Percentiles rank a stretch among this genome's conserved stretches.
These are phyloP conservation scores for Mylabris phalerata DNA, from an alignment of 1,140 invertebrate species.

Conservation along the genomic window DNA sequence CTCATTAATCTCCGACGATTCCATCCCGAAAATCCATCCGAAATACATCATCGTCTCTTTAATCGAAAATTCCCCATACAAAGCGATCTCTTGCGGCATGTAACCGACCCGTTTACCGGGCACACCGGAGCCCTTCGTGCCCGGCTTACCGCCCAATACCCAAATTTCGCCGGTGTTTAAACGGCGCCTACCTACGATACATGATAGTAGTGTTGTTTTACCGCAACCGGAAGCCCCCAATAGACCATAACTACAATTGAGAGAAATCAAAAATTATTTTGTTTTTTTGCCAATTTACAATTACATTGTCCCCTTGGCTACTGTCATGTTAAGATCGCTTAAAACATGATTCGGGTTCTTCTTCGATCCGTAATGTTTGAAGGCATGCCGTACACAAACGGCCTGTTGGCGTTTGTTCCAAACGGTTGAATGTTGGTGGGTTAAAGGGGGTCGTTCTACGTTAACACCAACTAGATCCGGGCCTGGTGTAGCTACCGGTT, in stretches of 20 bases:
- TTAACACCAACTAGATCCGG: slow-evolving; percentile 39
- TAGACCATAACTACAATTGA: slow-evolving; percentile 68
- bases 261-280: slow-evolving; percentile 1
- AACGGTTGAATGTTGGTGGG: slow-evolving; percentile 62
- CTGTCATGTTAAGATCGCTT: slow-evolving; percentile 82
- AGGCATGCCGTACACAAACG: slow-evolving; percentile 71
- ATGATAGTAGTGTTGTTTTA: slow-evolving; percentile 80
- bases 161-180: slow-evolving; percentile 79
- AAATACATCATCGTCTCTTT: slow-evolving; percentile 94
- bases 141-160: slow-evolving; percentile 79
- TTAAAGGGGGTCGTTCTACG: slow-evolving; percentile 33
- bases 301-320: slow-evolving; percentile 86
- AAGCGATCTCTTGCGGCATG: slow-evolving; percentile 85
- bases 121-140: slow-evolving; percentile 72
- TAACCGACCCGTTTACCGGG: slow-evolving; percentile 81
- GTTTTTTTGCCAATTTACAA: slow-evolving; percentile 40
- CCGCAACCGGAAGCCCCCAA: slow-evolving; percentile 80
- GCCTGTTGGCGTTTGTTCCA: slow-evolving; percentile 68
- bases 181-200: slow-evolving; percentile 75
- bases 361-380: slow-evolving; percentile 77
- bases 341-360: slow-evolving; percentile 80
- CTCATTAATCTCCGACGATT: slow-evolving; percentile 67
- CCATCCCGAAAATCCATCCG: slow-evolving; percentile 93
- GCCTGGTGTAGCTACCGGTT: slow-evolving; percentile 28
- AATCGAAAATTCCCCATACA: slow-evolving; percentile 93